A percentile compares a stretch with the other conserved stretches of the same genome.
These are phyloP conservation scores for Sylvicola fuscatus DNA, from an alignment of 2,888 invertebrate species.

Conservation along the genomic window DNA sequence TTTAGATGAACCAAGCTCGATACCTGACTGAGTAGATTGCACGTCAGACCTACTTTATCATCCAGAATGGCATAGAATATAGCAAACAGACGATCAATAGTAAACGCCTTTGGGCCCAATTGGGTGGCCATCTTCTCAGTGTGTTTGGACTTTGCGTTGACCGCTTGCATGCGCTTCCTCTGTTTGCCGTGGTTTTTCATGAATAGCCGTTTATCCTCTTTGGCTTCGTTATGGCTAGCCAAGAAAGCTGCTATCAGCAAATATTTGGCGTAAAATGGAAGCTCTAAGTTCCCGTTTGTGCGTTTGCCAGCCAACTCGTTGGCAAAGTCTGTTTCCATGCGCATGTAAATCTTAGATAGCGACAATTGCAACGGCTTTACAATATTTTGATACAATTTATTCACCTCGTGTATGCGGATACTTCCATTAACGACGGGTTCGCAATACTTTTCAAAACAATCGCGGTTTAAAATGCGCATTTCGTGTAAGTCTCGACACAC, in stretches of 20 bases:
- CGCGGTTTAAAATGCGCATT: slow-evolving; percentile 55
- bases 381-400: slow-evolving; percentile 61
- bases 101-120: slow-evolving; percentile 66
- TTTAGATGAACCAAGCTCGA: slow-evolving; percentile 70
- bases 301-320: not conserved
- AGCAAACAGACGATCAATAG: slow-evolving; percentile 59
- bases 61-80: slow-evolving; percentile 80
- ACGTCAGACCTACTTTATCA: slow-evolving; percentile 65
- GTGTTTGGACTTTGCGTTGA: slow-evolving; percentile 33
- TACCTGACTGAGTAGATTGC: slow-evolving; percentile 70
- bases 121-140: slow-evolving; percentile 40
- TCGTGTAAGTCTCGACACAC: slow-evolving; percentile 73
- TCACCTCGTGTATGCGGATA: slow-evolving; percentile 38
- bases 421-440: slow-evolving; percentile 52
- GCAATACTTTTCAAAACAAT: slow-evolving; percentile 55
- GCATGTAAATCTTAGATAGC: slow-evolving; percentile 55
- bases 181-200: slow-evolving; percentile 59
- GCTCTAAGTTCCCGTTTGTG: slow-evolving; percentile 29
- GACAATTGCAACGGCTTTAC: slow-evolving; percentile 52
- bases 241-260: slow-evolving; percentile 77
- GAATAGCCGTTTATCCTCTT: slow-evolving; percentile 70
- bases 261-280: slow-evolving; percentile 81
- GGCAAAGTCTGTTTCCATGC: slow-evolving; percentile 13
- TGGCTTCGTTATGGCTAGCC: slow-evolving; percentile 81
- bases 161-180: slow-evolving; percentile 38